Evolutionary conservation across 2,888 invertebrate genomes (phyloP), one percentile per base, ranked within the genome.

Genomic region (Nomada fucata): DNA sequence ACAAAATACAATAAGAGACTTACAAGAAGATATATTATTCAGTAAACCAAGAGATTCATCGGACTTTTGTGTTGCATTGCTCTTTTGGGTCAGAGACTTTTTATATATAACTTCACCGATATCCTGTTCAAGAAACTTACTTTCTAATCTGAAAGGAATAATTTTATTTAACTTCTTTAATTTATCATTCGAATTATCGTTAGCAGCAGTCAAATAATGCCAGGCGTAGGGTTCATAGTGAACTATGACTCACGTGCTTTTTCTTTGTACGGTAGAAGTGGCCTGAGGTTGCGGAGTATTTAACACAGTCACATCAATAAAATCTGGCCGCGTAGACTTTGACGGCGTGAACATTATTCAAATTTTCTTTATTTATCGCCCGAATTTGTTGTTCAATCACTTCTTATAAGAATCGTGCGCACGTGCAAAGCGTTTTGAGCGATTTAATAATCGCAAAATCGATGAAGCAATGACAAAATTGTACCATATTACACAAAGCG

Each of bases 261-360:
- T 93, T 82, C 93, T 92, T 74, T 92, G 91, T 42, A 93, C 92
- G 26, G 94, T 94, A 4, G 94, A 94, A 23, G 93, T 91, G 55
- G 94, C 94, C 84, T 93, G 93, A 10, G 94, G 94, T 85, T 91
- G 84, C 44, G 94, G 94, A 23, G 94, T 94, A 69, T 85, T 90
- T 77, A 92, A 74, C 53, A 94, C 78, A 15, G 93, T 93, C 69
- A 89, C 78, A 82, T 92, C 90, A 47, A 88, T 87, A 67, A 91
- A 88, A 72, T 90, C 86, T 5, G 74, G 47, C 23, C n/a, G 61
- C 7, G 73, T 57, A 5, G 69, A 42, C 59, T 83, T 83, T 53
- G 84, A 57, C 18, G 84, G 80, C 15, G 86, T 89, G 52, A 89
- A 89, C 78, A 89, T 82, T 50, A 79, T 85, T 10, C 4, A 57